A percentile compares a stretch with the other conserved stretches of the same genome.
phyloP scores from a whole-genome alignment of 1,140 invertebrate genomes.

The Sarcophaga peregrina region DNA sequence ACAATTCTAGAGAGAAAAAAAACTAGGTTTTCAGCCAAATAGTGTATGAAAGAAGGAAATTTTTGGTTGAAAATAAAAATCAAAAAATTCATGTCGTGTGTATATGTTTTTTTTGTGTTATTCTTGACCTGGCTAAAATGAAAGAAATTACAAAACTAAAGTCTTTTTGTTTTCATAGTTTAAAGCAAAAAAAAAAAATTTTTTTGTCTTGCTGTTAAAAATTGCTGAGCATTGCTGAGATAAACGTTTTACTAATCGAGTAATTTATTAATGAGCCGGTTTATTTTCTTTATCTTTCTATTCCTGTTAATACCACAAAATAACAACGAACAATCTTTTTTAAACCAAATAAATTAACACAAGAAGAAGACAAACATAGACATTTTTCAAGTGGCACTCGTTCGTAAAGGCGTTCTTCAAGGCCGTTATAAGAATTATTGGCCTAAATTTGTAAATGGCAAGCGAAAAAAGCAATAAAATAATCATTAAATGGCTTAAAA shows the following conservation, averaged over 20 bases:
- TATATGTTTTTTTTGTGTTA: no score
- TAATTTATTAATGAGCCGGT: constrained; percentile 28
- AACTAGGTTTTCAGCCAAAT: not conserved
- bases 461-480: not conserved
- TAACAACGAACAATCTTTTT: not conserved
- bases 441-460: not conserved
- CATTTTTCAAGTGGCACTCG: not conserved
- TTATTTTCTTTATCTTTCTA: not conserved
- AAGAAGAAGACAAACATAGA: not conserved
- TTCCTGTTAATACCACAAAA: not conserved
- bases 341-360: no score
- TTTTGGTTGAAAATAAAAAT: no score
- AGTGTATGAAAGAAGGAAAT: no score
- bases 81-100: no score
- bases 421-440: not conserved
- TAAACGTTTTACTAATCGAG: constrained; percentile 32
- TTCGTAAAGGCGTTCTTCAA: not conserved
- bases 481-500: not conserved
- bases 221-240: constrained; percentile 32
- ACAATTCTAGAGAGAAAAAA: not conserved
- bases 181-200: no score
- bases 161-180: no score
- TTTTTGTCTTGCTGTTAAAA: no score
- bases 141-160: no score
- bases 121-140: not conserved